Base-by-base conservation (phyloP, 2,888 invertebrate species). In the Aricia artaxerxes region DNA sequence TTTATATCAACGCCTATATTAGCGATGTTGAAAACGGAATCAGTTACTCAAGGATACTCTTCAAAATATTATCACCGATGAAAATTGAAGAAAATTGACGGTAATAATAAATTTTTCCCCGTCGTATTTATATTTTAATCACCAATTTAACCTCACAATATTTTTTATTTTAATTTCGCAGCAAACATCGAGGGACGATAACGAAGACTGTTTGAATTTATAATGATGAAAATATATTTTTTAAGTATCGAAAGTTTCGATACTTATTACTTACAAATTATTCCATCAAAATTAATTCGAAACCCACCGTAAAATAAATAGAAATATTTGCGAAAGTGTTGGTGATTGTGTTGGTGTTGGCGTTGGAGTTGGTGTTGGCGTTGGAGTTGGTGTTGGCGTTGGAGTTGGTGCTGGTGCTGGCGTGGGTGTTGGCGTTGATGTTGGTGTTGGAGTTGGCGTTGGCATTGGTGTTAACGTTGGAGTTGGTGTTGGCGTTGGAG, bases 71-170 rank as follows among this genome's bases (percentile, higher is more conserved):
- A 35, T 13, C 35, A 38, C 35, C 35, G 69, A 9, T 13, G 16
- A 13, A 38, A 35, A 16, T 38, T 69, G 35, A 69, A 5, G 35
- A 38, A 69, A 69, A 38, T 69, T 4, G 35, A 38, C 69, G 38
- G 35, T 69, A 35, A 69, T 38, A 69, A 69, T 16, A 38, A 69
- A 38, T 35, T 38, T 64, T 38, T 69, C 6, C 38, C 35, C 69
- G 4, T 69, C 69, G 13, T 35, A 69, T 69, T 69, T 35, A 69
- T 69, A 35, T 38, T 69, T 69, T 35, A 69, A 69, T 69, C 69
- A 69, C 69, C 69, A 64, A 24, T 24, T 64, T 61, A 61, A 69
- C 35, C 13, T 69, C 11, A 69, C 35, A 69, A 69, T 69, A 69
- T 69, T 69, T 69, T 38, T 38, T 69, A 11, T 38, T 69, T 69